A percentile compares a stretch with the other conserved stretches of the same genome.
Conservation (phyloP, 35 echinoderm and acorn worm genomes). For the Anneissia japonica region DNA sequence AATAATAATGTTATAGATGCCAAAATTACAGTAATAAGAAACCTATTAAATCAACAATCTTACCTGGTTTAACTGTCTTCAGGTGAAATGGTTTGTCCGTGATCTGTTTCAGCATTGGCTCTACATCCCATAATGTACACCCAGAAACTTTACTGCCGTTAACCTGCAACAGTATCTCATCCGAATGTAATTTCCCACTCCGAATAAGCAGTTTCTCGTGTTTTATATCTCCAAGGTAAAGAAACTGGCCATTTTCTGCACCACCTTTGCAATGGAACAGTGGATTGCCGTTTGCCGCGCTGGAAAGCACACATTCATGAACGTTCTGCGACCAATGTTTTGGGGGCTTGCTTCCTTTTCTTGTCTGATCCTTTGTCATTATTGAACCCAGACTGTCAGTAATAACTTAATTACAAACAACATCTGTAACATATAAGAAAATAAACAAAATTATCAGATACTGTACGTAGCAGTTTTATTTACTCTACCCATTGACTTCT, state of each 20-base stretch:
- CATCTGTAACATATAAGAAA: too few species aligned
- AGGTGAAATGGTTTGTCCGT: constrained; percentile 49
- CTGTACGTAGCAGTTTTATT: too few species aligned
- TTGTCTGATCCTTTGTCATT: constrained; percentile 60
- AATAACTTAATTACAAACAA: not conserved
- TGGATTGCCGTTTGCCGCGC: constrained; percentile 49
- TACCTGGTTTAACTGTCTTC: constrained; percentile 90
- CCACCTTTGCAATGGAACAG: constrained; percentile 69
- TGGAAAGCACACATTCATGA: constrained; percentile 50
- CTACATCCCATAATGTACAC: constrained; percentile 90
- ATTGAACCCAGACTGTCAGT: not conserved
- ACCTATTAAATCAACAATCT: too few species aligned
- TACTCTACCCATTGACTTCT: too few species aligned
- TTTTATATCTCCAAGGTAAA: constrained; percentile 67
- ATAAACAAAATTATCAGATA: too few species aligned
- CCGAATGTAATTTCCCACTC: constrained; percentile 73
- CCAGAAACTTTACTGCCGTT: constrained; percentile 81
- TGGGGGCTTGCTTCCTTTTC: constrained; percentile 79
- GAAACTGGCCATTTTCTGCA: constrained; percentile 89
- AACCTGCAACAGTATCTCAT: constrained; percentile 79
- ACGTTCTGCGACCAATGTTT: constrained; percentile 94
- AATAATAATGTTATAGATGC: not conserved
- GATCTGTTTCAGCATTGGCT: constrained; percentile 54
- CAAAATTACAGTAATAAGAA: not conserved
- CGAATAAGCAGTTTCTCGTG: constrained; percentile 58